A percentile compares a stretch with the other conserved stretches of the same genome.
Conservation (phyloP, 2,113 vertebrate species). For the Riparia riparia region DNA sequence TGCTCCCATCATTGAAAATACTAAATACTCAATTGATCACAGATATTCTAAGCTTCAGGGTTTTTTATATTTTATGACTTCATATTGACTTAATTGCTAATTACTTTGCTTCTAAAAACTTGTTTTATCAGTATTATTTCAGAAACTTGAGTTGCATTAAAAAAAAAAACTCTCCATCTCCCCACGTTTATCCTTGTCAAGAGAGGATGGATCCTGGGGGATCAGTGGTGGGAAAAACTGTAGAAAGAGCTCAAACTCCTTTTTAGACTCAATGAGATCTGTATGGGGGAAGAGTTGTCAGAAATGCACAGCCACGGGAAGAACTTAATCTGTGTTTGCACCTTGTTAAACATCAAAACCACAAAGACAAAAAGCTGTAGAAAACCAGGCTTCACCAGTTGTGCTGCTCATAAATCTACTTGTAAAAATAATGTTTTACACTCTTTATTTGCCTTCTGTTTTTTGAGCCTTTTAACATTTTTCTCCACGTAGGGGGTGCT, state of each 20-base stretch:
- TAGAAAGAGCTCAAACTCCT: neutral
- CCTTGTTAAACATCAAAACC: constrained; percentile 46
- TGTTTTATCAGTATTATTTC: neutral
- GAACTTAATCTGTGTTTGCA: neutral
- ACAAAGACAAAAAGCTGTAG: neutral
- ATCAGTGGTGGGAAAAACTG: neutral
- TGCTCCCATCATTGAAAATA: neutral
- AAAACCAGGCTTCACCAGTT: neutral
- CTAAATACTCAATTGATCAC: neutral
- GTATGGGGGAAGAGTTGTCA: neutral
- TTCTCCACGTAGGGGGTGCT: neutral
- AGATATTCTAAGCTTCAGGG: neutral
- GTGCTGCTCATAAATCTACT: neutral
- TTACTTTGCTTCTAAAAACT: neutral
- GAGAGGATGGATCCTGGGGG: neutral
- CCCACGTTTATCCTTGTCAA: neutral
- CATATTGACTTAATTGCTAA: neutral
- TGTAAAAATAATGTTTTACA: neutral
- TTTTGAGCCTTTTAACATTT: neutral
- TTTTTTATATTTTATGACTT: neutral
- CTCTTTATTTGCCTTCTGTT: neutral
- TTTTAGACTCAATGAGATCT: neutral
- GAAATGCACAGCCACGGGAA: neutral
- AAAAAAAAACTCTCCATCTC: neutral
- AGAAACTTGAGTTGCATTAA: neutral